phyloP scores from a whole-genome alignment of 2,113 vertebrate genomes.

The Ceyx melanurus region DNA sequence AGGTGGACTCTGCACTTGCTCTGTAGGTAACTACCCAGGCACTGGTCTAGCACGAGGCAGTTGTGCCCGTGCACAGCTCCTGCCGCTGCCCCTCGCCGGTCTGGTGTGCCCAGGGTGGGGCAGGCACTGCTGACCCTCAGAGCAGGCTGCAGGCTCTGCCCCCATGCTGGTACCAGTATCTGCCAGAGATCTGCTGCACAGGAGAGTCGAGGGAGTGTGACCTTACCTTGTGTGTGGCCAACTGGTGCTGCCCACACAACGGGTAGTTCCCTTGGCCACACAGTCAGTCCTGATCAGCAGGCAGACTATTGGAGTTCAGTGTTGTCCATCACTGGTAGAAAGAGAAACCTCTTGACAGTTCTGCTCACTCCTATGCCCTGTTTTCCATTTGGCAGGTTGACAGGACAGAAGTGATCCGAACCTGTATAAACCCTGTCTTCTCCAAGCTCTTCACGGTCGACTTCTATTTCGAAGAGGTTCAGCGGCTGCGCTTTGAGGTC shows the following conservation, averaged over 20 bases:
- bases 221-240: background rate
- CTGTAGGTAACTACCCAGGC: background rate
- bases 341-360: background rate
- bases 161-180: fast-evolving
- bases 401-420: conserved; percentile 93
- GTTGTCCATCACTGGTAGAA: background rate
- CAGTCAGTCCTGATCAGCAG: background rate
- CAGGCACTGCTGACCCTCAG: background rate
- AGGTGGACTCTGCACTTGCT: background rate
- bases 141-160: background rate
- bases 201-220: background rate
- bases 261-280: background rate
- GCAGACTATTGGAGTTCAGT: background rate
- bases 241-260: background rate
- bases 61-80: background rate
- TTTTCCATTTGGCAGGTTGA: conserved; percentile 83
- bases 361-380: background rate
- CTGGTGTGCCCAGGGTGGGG: fast-evolving
- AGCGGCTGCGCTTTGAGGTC: conserved; percentile 91
- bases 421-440: conserved; percentile 91
- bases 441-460: conserved; percentile 96
- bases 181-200: background rate
- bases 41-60: background rate
- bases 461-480: conserved; percentile 97
- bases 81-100: too few species aligned